Evolutionary conservation across 2,888 invertebrate genomes (phyloP).

Genomic region (Myopa testacea): DNA sequence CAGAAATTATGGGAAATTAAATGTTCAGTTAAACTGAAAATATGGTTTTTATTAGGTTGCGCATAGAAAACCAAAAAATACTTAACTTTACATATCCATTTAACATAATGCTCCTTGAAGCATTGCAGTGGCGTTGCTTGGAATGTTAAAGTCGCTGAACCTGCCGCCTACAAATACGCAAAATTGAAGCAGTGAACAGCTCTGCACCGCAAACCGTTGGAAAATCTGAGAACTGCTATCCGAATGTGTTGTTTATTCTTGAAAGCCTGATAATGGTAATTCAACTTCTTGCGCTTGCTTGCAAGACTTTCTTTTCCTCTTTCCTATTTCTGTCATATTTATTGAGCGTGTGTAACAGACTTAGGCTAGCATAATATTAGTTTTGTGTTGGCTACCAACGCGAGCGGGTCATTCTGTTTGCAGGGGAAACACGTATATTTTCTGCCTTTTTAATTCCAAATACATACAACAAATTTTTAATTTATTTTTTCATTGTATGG

Average conservation of each 20-base stretch:
- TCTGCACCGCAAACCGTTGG: not conserved
- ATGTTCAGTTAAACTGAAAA: too few species aligned
- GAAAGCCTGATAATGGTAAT: slow-evolving; percentile 28
- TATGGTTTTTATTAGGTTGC: too few species aligned
- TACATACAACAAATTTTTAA: slow-evolving; percentile 41
- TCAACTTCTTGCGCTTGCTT: slow-evolving; percentile 37
- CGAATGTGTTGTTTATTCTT: slow-evolving; percentile 29
- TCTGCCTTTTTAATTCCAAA: slow-evolving; percentile 42
- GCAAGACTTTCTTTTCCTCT: slow-evolving; percentile 32
- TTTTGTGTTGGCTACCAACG: slow-evolving; percentile 71
- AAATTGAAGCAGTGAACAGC: slow-evolving; percentile 5
- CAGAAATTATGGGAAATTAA: too few species aligned
- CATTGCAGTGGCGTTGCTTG: slow-evolving; percentile 33
- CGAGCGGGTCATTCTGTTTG: slow-evolving; percentile 70
- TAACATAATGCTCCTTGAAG: not conserved
- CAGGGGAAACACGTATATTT: slow-evolving; percentile 68
- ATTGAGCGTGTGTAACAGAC: slow-evolving; percentile 54
- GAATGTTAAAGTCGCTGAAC: slow-evolving; percentile 2
- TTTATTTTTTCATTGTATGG: slow-evolving; percentile 38
- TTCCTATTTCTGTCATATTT: slow-evolving; percentile 27
- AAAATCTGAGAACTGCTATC: slow-evolving; percentile 19
- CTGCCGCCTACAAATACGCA: not conserved
- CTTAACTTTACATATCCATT: too few species aligned
- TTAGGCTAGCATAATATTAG: slow-evolving; percentile 66
- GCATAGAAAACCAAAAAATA: too few species aligned